Base-by-base conservation (phyloP, 2,113 vertebrate species). In the Phasianus colchicus region DNA sequence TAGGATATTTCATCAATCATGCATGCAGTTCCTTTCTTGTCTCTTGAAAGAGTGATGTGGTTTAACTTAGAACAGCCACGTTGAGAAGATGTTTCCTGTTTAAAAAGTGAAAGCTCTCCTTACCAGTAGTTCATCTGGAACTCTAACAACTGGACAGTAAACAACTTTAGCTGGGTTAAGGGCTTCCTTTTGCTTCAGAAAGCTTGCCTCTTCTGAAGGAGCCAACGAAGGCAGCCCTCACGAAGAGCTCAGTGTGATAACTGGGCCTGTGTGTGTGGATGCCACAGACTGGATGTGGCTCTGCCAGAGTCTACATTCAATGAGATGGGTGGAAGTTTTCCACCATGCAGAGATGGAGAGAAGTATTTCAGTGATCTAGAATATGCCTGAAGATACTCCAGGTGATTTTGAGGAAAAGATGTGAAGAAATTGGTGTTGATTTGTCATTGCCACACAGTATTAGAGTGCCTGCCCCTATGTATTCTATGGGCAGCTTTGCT, bases 61-160 rank as follows among this genome's bases (percentile, higher is more conserved):
- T 95, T 97, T 93, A 45, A 50, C 95, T 96, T 94, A 94, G 74
- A 70, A 91, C 81, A 96, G 70, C 43, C 87, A 90, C 34, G 80
- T 60, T 92, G 94, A 57, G 92, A 95, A 78, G 71, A 86, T 92
- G 87, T 93, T 95, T 95, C 85, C 89, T 95, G 83, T 92, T 50
- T 93, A 93, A 95, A 95, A 95, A 96, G 95, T 96, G 96, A 95
- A 96, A 96, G 40, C 57, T 92, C 87, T 54, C 70, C 71, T 88
- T 95, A 78, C 54, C 58, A 83, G 80, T 30, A 14, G 45, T 81
- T 91, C 27, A 32, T 93, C 61, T 73, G 86, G 69, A 90, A 60
- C 79, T 11, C 64, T 63, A 63, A 36, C 58, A 61, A 25, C 34
- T 38, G 78, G 76, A n/a, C 47, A 32, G 71, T 47, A 94, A 88